Evolutionary conservation across 2,888 invertebrate species (phyloP).

Genomic region (Mythimna vitellina): DNA sequence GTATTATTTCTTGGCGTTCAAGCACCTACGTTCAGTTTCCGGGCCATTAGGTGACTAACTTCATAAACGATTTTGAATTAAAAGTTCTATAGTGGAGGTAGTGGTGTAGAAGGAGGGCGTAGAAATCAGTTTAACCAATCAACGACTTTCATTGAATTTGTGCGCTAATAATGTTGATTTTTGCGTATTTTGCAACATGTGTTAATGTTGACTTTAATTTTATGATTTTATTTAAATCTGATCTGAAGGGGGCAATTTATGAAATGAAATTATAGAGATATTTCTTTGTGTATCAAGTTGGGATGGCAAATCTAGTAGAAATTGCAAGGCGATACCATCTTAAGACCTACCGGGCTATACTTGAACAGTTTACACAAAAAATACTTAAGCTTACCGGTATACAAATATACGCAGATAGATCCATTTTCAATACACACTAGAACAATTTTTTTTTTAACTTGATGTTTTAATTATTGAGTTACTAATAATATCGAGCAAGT

Average conservation of each 20-base stretch:
- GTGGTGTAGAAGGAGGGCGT: slow-evolving; percentile 8
- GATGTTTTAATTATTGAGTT: too few species aligned
- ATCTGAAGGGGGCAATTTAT: not conserved
- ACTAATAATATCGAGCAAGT: not conserved
- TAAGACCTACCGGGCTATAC: not conserved
- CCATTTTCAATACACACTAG: too few species aligned
- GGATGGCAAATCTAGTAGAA: slow-evolving; percentile 14
- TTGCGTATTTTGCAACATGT: slow-evolving; percentile 4
- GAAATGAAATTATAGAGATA: not conserved
- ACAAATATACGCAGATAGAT: not conserved
- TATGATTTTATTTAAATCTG: slow-evolving; percentile 3
- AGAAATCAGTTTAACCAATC: slow-evolving; percentile 35
- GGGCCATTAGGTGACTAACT: slow-evolving; percentile 65
- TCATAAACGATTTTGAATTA: slow-evolving; percentile 59
- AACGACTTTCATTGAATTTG: slow-evolving; percentile 5
- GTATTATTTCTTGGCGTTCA: slow-evolving; percentile 65
- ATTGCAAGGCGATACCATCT: not conserved
- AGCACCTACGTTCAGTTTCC: slow-evolving; percentile 65
- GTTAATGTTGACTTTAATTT: slow-evolving; percentile 7
- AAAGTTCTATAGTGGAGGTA: slow-evolving; percentile 52
- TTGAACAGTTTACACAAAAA: not conserved
- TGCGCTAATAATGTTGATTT: not conserved
- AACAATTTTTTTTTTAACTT: too few species aligned
- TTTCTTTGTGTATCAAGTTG: slow-evolving; percentile 9
- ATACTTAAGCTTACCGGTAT: not conserved